phyloP scores from a whole-genome alignment of 2,113 vertebrate genomes.

The Crotophaga sulcirostris region DNA sequence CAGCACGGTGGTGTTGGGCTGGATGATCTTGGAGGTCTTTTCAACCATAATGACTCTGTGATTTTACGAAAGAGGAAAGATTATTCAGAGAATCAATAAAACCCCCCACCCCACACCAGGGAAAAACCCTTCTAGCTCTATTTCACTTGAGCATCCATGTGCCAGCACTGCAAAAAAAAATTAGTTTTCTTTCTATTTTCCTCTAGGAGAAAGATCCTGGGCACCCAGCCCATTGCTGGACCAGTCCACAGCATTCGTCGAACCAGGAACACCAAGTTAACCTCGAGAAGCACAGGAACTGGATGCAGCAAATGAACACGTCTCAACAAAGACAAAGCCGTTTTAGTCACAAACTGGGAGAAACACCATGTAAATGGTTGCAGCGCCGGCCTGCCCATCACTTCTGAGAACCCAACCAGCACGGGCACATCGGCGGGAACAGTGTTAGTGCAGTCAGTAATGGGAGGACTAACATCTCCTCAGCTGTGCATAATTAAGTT shows the following conservation, averaged over 20 bases:
- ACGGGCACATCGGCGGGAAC: neutral
- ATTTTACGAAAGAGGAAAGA: neutral
- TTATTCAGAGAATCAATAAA: neutral
- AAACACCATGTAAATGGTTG: neutral
- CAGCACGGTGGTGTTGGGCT: too few species aligned
- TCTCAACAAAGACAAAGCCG: neutral
- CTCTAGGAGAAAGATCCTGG: neutral
- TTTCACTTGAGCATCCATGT: neutral
- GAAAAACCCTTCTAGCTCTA: neutral
- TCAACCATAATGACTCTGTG: too few species aligned
- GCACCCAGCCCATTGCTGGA: neutral
- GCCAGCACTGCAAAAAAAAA: neutral
- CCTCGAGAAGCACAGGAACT: neutral
- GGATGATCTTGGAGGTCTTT: too few species aligned
- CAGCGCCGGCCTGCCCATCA: neutral
- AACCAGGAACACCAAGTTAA: neutral
- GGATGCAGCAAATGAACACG: neutral
- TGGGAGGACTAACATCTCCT: conserved; percentile 27
- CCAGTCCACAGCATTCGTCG: neutral
- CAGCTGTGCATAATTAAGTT: neutral
- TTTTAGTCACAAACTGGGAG: neutral
- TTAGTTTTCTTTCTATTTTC: neutral
- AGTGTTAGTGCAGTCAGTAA: neutral
- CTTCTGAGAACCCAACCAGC: neutral
- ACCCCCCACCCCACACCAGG: accelerated